These are phyloP conservation scores for Rhineura floridana DNA, from an alignment of 2,113 vertebrate species.

Conservation along the genomic window DNA sequence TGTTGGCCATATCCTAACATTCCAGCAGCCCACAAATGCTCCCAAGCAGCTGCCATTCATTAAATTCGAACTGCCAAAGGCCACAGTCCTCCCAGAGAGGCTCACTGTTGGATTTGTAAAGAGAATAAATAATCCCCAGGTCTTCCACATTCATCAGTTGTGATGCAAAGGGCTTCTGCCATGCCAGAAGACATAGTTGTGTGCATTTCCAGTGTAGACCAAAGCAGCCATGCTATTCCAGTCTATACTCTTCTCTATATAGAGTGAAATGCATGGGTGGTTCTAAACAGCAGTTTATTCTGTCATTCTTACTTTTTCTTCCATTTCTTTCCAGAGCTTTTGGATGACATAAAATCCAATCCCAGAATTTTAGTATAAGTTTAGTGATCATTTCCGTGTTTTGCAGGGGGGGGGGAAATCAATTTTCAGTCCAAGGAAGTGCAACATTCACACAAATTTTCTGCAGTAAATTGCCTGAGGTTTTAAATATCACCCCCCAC, in stretches of 20 bases:
- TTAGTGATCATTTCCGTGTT: no score
- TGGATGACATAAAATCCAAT: no score
- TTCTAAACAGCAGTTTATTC: no score
- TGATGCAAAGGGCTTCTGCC: slow-evolving; percentile 3
- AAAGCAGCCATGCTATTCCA: neutral
- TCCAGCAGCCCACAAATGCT: slow-evolving; percentile 11
- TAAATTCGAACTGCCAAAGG: slow-evolving; percentile 19
- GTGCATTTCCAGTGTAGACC: neutral
- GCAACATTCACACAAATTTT: no score
- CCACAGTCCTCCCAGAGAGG: slow-evolving; percentile 12
- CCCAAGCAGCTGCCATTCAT: slow-evolving; percentile 21
- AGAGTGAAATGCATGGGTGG: neutral
- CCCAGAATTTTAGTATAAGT: no score
- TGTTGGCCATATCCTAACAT: slow-evolving; percentile 28
- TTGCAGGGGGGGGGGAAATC: no score
- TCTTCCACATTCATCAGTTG: slow-evolving; percentile 3
- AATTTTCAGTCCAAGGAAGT: no score
- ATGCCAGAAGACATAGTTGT: neutral
- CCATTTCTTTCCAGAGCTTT: no score
- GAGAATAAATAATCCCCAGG: slow-evolving; percentile 25
- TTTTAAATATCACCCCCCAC: no score
- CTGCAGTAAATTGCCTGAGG: no score
- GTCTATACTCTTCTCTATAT: neutral
- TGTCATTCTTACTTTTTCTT: no score
- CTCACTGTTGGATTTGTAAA: slow-evolving; percentile 16